Conservation (phyloP, 2,888 invertebrate genomes). For the Dryobota labecula region DNA sequence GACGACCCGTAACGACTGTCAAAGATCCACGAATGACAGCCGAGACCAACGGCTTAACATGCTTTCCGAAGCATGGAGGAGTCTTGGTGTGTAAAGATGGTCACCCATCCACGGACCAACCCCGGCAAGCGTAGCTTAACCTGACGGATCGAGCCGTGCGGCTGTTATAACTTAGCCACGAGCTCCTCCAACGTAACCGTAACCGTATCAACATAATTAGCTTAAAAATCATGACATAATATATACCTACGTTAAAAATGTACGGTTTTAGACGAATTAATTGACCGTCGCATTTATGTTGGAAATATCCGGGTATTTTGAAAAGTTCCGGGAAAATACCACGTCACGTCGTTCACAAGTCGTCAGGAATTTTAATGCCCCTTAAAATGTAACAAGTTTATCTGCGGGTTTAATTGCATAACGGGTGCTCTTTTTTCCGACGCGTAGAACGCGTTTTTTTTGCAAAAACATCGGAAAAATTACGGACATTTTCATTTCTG, state of each 20-base stretch:
- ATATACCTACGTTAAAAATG: conserved; percentile 32
- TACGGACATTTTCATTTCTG: conserved; percentile 19
- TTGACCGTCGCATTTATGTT: conserved; percentile 65
- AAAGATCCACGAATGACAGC: too few species aligned
- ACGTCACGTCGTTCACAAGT: conserved; percentile 68
- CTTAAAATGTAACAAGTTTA: conserved; percentile 74
- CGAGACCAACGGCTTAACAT: too few species aligned
- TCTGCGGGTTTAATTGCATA: conserved; percentile 72
- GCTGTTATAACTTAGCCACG: too few species aligned
- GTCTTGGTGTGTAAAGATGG: too few species aligned
- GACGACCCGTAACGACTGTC: too few species aligned
- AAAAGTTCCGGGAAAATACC: conserved; percentile 63
- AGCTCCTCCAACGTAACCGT: too few species aligned
- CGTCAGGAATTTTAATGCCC: conserved; percentile 71
- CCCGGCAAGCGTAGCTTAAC: too few species aligned
- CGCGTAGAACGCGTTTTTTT: conserved; percentile 53
- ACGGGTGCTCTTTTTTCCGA: conserved; percentile 67
- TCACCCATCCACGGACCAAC: too few species aligned
- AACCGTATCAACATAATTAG: too few species aligned
- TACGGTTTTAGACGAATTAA: conserved; percentile 62
- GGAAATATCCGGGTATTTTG: conserved; percentile 62
- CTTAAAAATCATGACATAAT: conserved; percentile 57
- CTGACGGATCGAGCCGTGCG: too few species aligned
- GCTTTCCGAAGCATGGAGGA: too few species aligned
- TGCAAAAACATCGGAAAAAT: conserved; percentile 39